Evolutionary conservation across 2,888 invertebrate species (phyloP), one percentile per base, ranked within the genome.

Genomic region (Homarus gammarus): DNA sequence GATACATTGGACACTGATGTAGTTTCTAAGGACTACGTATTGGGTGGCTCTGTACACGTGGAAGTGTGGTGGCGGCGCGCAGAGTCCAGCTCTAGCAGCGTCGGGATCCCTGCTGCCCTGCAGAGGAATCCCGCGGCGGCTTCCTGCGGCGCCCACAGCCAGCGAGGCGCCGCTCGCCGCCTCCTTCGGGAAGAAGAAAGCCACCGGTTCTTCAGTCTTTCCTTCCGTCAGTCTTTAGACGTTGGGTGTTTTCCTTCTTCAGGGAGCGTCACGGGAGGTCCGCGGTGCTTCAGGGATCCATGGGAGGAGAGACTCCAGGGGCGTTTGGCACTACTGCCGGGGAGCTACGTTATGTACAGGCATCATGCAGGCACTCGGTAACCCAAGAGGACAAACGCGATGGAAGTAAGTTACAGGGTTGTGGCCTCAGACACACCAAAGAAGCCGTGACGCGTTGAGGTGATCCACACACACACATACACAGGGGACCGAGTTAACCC

Each of bases 81-180:
- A 81, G 81, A 87, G 87, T 56, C 87, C 87, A 87, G 87, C 87
- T 87, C 81, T 81, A 36, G 81, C 86, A 86, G 68, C 51, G 51
- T 79, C 27, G 56, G 51, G 49, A 33, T 33, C 70, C 79, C 84
- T n/a, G 84, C n/a, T 31, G 61, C 38, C 38, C 84, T 61, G 38
- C 49, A 61, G 84, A 49, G 49, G 27, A 56, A 15, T 64, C 64
- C n/a, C n/a, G n/a, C 36, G 27, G 51, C 70, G 31, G 44, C 38
- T 70, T 51, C 73, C 27, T 36, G 27, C 22, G 64, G 56, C 10
- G 77, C 64, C 77, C 77, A 38, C 75, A 77, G 85, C 85, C 85
- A 77, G 77, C 85, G 51, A 85, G 40, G 77, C 64, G 31, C 75
- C 44, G 27, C 61, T 44, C 68, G 6, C n/a, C 33, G 15, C 36